A percentile compares a stretch with the other conserved stretches of the same genome.
phyloP scores from a whole-genome alignment of 2,888 invertebrate species.

The Ethmia dodecea region DNA sequence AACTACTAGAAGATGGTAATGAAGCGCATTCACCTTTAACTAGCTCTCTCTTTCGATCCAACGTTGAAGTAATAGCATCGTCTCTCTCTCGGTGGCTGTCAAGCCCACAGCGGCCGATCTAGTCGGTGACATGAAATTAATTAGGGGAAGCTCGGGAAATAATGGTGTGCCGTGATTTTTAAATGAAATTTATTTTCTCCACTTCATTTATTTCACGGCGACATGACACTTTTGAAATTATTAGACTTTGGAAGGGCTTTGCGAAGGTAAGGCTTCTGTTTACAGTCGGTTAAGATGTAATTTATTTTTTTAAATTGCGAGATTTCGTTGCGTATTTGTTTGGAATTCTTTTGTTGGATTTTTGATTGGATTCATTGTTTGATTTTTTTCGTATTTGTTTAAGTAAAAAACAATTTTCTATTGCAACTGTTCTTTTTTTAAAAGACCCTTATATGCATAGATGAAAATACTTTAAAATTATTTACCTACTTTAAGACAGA shows the following conservation, averaged over 20 bases:
- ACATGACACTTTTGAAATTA: constrained; percentile 75
- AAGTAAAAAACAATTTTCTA: no score
- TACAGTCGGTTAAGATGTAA: constrained; percentile 34
- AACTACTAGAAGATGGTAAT: constrained; percentile 73
- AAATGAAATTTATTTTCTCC: constrained; percentile 75
- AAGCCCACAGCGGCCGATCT: constrained; percentile 65
- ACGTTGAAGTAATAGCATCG: constrained; percentile 13
- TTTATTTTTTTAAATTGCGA: constrained; percentile 18
- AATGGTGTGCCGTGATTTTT: constrained; percentile 75
- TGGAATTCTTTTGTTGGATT: constrained; percentile 20
- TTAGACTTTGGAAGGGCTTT: constrained; percentile 58
- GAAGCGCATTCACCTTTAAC: constrained; percentile 64
- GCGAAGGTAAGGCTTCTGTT: constrained; percentile 55
- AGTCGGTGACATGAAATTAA: constrained; percentile 76
- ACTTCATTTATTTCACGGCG: constrained; percentile 72
- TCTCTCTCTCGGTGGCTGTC: constrained; percentile 56
- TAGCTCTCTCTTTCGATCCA: constrained; percentile 33
- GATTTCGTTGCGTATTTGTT: constrained; percentile 18
- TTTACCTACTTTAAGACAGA: no score
- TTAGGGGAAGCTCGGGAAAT: constrained; percentile 72
- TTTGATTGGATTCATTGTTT: constrained; percentile 15
- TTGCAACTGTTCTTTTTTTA: no score
- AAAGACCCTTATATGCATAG: no score
- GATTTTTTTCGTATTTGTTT: not conserved
- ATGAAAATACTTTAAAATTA: no score